Base-by-base conservation (phyloP, 2,797 vertebrate genomes). In the Pelodytes ibericus region DNA sequence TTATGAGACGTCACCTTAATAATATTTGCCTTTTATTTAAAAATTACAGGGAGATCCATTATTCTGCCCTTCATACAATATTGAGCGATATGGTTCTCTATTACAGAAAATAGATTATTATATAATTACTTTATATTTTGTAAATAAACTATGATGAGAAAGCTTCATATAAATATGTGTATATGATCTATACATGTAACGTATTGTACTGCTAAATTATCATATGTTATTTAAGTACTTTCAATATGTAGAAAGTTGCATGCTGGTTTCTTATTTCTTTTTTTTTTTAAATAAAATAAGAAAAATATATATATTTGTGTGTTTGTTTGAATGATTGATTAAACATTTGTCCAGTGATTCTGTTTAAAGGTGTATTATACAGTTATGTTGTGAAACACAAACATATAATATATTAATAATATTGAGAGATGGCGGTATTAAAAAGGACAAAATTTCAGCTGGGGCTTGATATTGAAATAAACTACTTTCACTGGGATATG, bases 141-240 rank as follows among this genome's bases (percentile, higher is more conserved):
- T 92, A 88, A 88, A 90, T 88, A 89, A 0, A 51, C 80, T 86
- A 75, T 79, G 84, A 76, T 79, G 84, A 76, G 86, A 88, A 82
- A 80, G 81, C 84, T 90, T 88, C 82, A 81, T 89, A 80, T 88
- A 83, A 74, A 87, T 72, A 80, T 63, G 79, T 78, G 81, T 84
- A 85, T 84, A 82, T 86, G 86, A 88, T 88, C 91, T 92, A 84
- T 70, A 90, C 86, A 87, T 90, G 85, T 92, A 88, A 88, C 88
- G 81, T 91, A 84, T 90, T 88, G 89, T 91, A 90, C 90, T 84
- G 88, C 87, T 90, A 91, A 94, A 89, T 91, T 90, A 88, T 90
- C 92, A 86, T 88, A 92, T 88, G 86, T 91, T 94, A 90, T 94
- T 95, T 94, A 94, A 93, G 92, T 93, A 83, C 91, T 92, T 80